phyloP scores from a whole-genome alignment of 2,888 invertebrate genomes.

The Ceriagrion tenellum region DNA sequence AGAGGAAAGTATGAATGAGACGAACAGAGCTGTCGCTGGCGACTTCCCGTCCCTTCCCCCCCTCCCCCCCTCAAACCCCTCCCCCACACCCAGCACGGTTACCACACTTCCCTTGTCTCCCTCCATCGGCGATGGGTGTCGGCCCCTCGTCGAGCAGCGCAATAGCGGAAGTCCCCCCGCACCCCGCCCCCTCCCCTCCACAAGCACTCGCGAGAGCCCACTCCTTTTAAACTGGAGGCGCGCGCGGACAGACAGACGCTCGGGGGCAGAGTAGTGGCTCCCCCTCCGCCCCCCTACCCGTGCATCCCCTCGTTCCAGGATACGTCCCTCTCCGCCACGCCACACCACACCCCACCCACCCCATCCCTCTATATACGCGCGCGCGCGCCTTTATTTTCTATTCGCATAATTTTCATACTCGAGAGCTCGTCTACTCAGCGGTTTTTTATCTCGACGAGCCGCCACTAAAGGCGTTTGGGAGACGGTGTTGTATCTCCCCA shows the following conservation, averaged over 20 bases:
- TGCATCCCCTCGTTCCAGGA: not conserved
- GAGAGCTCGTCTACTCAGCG: no score
- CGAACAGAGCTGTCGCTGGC: constrained; percentile 73
- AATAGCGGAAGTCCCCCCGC: constrained; percentile 75
- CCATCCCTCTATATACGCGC: no score
- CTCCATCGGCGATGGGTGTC: not conserved
- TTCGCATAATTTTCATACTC: no score
- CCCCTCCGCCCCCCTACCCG: not conserved
- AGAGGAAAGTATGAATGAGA: constrained; percentile 70
- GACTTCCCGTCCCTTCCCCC: constrained; percentile 58
- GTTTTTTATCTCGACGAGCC: no score
- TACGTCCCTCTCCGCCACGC: not conserved
- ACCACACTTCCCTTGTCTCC: constrained; percentile 19
- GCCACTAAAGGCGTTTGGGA: no score
- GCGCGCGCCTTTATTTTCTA: no score
- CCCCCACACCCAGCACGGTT: constrained; percentile 63
- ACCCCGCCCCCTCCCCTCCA: not conserved
- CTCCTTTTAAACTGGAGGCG: not conserved
- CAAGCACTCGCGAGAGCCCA: not conserved
- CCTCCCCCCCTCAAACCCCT: constrained; percentile 42
- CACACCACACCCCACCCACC: no score
- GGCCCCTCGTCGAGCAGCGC: constrained; percentile 74
- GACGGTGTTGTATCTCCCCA: no score
- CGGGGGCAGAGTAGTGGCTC: not conserved
- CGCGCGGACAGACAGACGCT: not conserved